Evolutionary conservation across 2,113 vertebrate genomes (phyloP).

Genomic region (Gallinago undulata): DNA sequence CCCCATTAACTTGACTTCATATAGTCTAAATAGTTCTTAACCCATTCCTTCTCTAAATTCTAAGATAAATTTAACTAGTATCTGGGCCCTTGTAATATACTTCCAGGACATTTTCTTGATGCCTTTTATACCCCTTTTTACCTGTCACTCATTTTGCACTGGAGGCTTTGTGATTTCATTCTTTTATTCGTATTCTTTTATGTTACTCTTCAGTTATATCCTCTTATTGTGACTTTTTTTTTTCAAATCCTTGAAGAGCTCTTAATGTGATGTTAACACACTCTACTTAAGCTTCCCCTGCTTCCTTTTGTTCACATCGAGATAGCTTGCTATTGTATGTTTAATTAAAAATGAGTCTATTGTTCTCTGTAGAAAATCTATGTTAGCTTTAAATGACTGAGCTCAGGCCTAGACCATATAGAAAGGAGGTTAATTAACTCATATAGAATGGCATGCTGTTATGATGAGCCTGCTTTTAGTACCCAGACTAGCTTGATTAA

Average conservation of each 20-base stretch:
- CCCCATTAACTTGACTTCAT: neutral
- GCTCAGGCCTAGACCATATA: neutral
- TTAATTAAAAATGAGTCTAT: constrained; percentile 57
- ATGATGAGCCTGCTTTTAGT: constrained; percentile 29
- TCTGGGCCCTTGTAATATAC: neutral
- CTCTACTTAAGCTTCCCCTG: constrained; percentile 6
- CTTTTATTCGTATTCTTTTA: constrained; percentile 38
- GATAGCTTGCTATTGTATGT: constrained; percentile 39
- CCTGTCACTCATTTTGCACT: constrained; percentile 9
- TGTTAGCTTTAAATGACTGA: constrained; percentile 50
- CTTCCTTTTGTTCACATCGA: constrained; percentile 40
- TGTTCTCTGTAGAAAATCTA: constrained; percentile 53
- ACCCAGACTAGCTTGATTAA: constrained; percentile 22
- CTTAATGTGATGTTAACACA: constrained; percentile 16
- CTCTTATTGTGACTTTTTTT: neutral
- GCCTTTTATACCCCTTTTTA: neutral
- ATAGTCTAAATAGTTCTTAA: neutral
- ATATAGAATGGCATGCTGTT: constrained; percentile 2
- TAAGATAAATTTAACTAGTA: neutral
- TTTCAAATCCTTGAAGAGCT: constrained; percentile 19
- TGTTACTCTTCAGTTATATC: neutral
- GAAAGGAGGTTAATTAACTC: constrained; percentile 51
- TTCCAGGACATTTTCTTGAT: constrained; percentile 14
- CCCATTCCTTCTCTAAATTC: neutral
- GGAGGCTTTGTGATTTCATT: constrained; percentile 15